Base-by-base conservation (phyloP, 2,113 vertebrate species). In the Anarhynchus alexandrinus region DNA sequence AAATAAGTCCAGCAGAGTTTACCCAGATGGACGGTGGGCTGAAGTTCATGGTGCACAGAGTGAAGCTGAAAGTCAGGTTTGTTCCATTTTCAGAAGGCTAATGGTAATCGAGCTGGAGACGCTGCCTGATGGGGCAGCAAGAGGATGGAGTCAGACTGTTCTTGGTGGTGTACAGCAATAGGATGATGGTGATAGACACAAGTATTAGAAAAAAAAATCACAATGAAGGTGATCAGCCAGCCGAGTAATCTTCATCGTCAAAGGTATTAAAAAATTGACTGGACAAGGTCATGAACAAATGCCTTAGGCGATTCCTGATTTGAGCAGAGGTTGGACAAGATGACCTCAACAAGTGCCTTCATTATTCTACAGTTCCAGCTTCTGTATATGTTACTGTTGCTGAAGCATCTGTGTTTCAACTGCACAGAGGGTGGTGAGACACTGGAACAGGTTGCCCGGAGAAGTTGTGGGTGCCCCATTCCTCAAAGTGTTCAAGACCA, bases 71-170 rank as follows among this genome's bases (percentile, higher is more conserved):
- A 52, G 16, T 11, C 26, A 54, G 42, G 17, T 58, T 94, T 67
- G n/a, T 67, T 67, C 27, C 18, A 21, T 36, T 80, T 78, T 38
- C 45, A 73, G 54, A 84, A 84, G 14, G 54, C 4, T 30, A 59
- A 36, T 8, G 17, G 14, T 59, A 12, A 69, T n/a, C 58, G 10
- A 36, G 11, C n/a, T 70, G 49, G 26, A 61, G 17, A 78, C 10
- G 4, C 7, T 72, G 36, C 38, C 25, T 58, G 49, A 40, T 17
- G n/a, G 38, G 30, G 22, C 27, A 92, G 23, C 0, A 1, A 38
- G 8, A n/a, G 0, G 0, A 12, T 22, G 10, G 20, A 58, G 25
- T 55, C 58, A 45, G 54, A 19, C 15, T 58, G 45, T 11, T 11
- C 55, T 38, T 71, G 36, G 14, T 52, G 32, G 9, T 45, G 19